Conservation (phyloP, 2,113 vertebrate species). For the Odocoileus virginianus region DNA sequence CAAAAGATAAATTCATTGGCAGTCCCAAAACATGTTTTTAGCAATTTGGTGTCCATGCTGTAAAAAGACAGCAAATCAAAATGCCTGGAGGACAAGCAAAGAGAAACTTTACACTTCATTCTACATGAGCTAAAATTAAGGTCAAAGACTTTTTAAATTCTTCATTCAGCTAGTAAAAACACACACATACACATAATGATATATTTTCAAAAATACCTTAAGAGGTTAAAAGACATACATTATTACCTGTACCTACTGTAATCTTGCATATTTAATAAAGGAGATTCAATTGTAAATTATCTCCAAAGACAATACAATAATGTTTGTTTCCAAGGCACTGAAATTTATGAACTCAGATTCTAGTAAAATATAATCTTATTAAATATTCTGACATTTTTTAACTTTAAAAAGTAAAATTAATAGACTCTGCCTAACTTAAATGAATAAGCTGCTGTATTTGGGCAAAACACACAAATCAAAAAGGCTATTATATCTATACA, state of each 20-base stretch:
- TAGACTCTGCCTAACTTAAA: background rate
- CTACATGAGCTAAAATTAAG: background rate
- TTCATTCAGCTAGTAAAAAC: background rate
- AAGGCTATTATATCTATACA: background rate
- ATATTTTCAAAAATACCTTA: background rate
- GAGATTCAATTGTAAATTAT: background rate
- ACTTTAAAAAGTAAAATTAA: conserved; percentile 18
- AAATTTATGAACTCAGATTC: background rate
- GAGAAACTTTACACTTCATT: conserved; percentile 47
- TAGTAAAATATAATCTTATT: background rate
- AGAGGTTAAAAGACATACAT: background rate
- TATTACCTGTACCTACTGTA: background rate
- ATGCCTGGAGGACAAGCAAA: conserved; percentile 69
- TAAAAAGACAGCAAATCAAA: conserved; percentile 67
- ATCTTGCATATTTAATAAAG: background rate
- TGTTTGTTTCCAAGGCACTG: background rate
- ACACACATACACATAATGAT: background rate
- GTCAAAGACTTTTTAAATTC: background rate
- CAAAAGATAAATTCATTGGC: conserved; percentile 60
- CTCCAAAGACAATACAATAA: background rate
- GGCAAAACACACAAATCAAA: background rate
- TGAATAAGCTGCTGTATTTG: background rate
- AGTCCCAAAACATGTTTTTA: conserved; percentile 56
- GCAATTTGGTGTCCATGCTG: conserved; percentile 69
- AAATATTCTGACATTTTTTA: background rate